These are phyloP conservation scores for Danio jaintianensis DNA, from an alignment of 2,797 vertebrate species.

Conservation along the genomic window DNA sequence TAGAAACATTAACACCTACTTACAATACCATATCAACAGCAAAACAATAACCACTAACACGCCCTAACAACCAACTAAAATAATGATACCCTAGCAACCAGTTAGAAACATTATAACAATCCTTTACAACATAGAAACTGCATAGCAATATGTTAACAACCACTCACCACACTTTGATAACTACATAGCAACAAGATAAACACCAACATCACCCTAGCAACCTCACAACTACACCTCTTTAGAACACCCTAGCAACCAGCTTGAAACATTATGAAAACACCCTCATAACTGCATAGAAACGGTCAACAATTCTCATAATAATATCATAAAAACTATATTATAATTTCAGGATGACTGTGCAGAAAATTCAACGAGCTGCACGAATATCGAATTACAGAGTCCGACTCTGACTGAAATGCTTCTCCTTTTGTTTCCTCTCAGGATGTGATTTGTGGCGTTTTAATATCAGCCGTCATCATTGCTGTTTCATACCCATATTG, in stretches of 20 bases:
- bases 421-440: constrained; percentile 63
- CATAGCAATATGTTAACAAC: background rate
- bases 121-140: background rate
- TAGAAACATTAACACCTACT: background rate
- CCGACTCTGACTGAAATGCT: background rate
- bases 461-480: constrained; percentile 81
- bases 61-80: background rate
- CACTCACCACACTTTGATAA: background rate
- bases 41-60: background rate
- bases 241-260: background rate
- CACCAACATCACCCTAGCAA: background rate
- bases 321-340: background rate
- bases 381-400: background rate
- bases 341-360: background rate
- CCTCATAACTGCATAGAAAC: background rate
- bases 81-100: background rate
- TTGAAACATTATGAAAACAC: no score
- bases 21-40: background rate
- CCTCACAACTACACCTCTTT: background rate
- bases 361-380: background rate
- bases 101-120: background rate
- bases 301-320: background rate
- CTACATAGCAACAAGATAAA: background rate
- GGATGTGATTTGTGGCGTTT: constrained; percentile 89
- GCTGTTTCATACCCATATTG: constrained; percentile 83